These are phyloP conservation scores for Yponomeuta evonymella DNA, from an alignment of 2,888 invertebrate species.

Conservation along the genomic window DNA sequence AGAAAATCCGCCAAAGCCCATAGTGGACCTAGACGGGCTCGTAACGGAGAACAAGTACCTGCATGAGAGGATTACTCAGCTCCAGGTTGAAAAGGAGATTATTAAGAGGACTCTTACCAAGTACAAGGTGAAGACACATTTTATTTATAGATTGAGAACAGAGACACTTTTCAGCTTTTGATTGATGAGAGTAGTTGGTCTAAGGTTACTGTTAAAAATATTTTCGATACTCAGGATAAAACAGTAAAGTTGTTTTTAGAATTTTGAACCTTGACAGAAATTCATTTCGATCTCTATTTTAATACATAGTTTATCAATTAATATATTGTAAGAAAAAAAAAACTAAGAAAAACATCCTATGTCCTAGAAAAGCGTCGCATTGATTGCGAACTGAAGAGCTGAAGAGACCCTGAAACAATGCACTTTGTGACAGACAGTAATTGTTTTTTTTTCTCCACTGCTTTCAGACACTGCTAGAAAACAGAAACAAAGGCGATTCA, in stretches of 20 bases:
- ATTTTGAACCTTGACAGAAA: too few relatives aligned
- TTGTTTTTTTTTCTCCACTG: neutral
- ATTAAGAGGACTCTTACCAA: conserved; percentile 83
- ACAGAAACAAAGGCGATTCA: conserved; percentile 83
- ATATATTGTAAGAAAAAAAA: too few relatives aligned
- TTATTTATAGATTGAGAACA: neutral
- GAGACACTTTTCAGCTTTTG: neutral
- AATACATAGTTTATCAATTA: too few relatives aligned
- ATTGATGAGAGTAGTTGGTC: too few relatives aligned
- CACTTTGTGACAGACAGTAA: too few relatives aligned
- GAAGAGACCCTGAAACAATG: neutral
- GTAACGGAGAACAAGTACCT: conserved; percentile 90
- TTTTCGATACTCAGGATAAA: too few relatives aligned
- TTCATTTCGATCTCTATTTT: too few relatives aligned
- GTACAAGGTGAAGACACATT: conserved; percentile 78
- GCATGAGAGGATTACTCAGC: conserved; percentile 86
- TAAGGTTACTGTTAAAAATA: too few relatives aligned
- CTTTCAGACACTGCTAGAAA: conserved; percentile 80
- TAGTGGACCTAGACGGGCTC: conserved; percentile 87
- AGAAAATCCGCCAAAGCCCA: conserved; percentile 52
- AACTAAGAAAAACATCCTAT: too few relatives aligned
- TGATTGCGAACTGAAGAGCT: too few relatives aligned
- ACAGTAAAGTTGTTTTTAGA: too few relatives aligned
- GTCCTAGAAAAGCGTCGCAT: too few relatives aligned
- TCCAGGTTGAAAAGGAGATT: conserved; percentile 86